These are phyloP conservation scores for Chelonoidis abingdonii DNA, from an alignment of 2,113 vertebrate genomes.

Conservation along the genomic window DNA sequence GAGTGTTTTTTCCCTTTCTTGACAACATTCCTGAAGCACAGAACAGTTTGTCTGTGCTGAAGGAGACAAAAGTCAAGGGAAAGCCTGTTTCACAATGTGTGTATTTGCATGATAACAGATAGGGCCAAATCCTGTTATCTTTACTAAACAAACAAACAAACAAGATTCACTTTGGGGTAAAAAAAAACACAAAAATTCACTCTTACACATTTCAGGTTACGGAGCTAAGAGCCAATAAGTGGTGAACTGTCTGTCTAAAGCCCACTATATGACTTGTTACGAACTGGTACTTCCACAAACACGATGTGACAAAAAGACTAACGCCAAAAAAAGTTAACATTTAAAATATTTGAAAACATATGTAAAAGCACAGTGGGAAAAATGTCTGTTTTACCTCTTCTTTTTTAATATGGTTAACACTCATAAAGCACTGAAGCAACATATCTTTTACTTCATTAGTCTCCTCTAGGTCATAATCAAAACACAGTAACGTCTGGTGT, in stretches of 20 bases:
- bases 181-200: background rate
- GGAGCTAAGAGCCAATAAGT: background rate
- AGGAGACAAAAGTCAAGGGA: too few relatives aligned
- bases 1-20: background rate
- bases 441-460: conserved; percentile 85
- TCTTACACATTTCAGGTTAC: background rate
- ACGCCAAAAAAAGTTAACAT: background rate
- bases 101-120: background rate
- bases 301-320: background rate
- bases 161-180: background rate
- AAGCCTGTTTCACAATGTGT: too few relatives aligned
- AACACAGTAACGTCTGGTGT: conserved; percentile 83
- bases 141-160: too few relatives aligned
- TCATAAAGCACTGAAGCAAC: conserved; percentile 90
- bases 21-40: background rate
- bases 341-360: background rate
- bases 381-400: conserved; percentile 85
- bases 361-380: background rate
- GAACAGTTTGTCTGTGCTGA: background rate
- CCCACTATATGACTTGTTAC: background rate
- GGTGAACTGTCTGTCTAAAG: background rate
- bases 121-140: background rate
- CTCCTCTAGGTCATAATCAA: conserved; percentile 87
- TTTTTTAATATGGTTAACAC: conserved; percentile 80
- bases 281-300: background rate